These are phyloP conservation scores for Balearica regulorum DNA, from an alignment of 2,797 vertebrate genomes.

Conservation along the genomic window DNA sequence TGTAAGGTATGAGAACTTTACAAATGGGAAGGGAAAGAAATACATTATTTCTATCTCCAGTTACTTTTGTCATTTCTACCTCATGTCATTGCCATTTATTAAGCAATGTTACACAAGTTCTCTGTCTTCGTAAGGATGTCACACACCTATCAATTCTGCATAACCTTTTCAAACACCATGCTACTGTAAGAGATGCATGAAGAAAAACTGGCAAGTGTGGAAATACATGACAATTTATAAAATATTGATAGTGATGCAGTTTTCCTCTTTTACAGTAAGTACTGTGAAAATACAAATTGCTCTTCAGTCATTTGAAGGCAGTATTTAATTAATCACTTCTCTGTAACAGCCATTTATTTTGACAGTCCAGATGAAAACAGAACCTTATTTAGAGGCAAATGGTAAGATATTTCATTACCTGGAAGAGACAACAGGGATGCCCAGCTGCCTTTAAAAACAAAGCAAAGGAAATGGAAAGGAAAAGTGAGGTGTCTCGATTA, in stretches of 20 bases:
- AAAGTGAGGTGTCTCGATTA: background rate
- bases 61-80: background rate
- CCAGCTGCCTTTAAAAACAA: background rate
- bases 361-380: background rate
- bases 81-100: background rate
- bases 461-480: background rate
- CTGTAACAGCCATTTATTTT: background rate
- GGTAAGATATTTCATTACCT: background rate
- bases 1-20: background rate
- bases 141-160: background rate
- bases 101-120: background rate
- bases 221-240: background rate
- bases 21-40: background rate
- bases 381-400: background rate
- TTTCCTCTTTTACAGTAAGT: background rate
- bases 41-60: background rate
- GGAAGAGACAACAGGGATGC: background rate
- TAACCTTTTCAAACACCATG: background rate
- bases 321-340: background rate
- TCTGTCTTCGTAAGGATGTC: background rate
- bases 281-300: background rate
- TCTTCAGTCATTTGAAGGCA: background rate
- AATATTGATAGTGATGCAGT: background rate
- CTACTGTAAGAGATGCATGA: background rate
- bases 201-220: background rate